Conservation (phyloP, 1,140 invertebrate species). For the Pissodes strobi region DNA sequence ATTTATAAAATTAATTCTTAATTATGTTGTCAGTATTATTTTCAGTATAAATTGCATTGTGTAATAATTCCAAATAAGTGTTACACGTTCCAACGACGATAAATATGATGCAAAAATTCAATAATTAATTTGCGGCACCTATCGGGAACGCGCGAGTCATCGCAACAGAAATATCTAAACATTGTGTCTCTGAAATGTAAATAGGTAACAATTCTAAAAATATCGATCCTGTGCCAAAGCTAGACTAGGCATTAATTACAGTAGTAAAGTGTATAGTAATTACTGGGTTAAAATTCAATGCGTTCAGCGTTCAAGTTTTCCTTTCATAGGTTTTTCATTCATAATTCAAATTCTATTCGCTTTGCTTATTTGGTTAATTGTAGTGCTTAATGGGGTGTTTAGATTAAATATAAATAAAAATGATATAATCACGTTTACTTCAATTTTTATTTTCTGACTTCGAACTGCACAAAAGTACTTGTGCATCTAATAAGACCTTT, state of each 20-base stretch:
- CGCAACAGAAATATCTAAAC: conserved; percentile 20
- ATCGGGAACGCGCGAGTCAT: conserved; percentile 13
- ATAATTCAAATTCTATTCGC: background rate
- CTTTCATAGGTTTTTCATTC: background rate
- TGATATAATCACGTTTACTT: no score
- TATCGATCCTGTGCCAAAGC: conserved; percentile 25
- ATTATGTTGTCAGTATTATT: no score
- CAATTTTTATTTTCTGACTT: no score
- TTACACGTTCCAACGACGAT: no score
- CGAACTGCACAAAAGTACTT: no score
- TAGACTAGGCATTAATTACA: conserved; percentile 19
- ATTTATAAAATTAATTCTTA: no score
- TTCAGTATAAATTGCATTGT: no score
- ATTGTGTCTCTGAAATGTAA: conserved; percentile 23
- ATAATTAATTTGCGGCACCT: background rate
- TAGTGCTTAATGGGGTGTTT: no score
- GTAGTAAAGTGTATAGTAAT: conserved; percentile 22
- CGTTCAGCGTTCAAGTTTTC: background rate
- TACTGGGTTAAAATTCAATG: conserved; percentile 1
- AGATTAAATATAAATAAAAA: no score
- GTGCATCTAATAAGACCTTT: no score
- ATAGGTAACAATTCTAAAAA: conserved; percentile 28
- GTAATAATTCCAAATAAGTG: no score
- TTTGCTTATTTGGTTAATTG: background rate
- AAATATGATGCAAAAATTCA: background rate